Percentiles rank a stretch among this genome's conserved stretches.
Evolutionary conservation across 1,140 invertebrate genomes (phyloP).

Genomic region (Cyclina sinensis): DNA sequence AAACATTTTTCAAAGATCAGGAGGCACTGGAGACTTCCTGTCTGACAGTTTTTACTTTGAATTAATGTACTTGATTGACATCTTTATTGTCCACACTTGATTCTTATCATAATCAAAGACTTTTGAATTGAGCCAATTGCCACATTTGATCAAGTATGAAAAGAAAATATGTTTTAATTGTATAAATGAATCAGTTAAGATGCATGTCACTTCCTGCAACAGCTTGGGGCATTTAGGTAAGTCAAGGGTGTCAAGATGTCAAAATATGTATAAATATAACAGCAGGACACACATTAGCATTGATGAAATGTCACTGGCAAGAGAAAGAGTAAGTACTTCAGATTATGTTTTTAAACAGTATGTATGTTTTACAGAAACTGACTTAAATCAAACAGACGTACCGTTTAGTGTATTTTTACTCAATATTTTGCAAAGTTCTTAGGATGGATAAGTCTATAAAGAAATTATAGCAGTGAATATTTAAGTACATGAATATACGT

Average conservation of each 20-base stretch:
- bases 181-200: conserved; percentile 11
- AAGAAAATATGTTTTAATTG: conserved; percentile 39
- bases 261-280: background rate
- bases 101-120: background rate
- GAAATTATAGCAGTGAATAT: too few species aligned
- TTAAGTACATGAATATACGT: too few species aligned
- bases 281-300: background rate
- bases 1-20: background rate
- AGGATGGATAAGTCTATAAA: too few species aligned
- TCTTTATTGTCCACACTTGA: conserved; percentile 9
- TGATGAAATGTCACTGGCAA: background rate
- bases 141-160: conserved; percentile 5
- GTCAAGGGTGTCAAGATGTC: conserved; percentile 15
- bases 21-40: conserved; percentile 1
- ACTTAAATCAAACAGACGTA: too few species aligned
- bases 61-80: conserved; percentile 20
- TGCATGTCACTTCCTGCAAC: background rate
- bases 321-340: too few species aligned
- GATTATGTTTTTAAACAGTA: too few species aligned
- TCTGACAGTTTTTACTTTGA: conserved; percentile 29
- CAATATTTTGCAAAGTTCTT: too few species aligned
- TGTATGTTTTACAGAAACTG: too few species aligned
- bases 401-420: too few species aligned
- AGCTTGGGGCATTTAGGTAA: conserved; percentile 35
- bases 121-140: background rate